Conservation (phyloP, 2,113 vertebrate genomes). For the Nestor notabilis region DNA sequence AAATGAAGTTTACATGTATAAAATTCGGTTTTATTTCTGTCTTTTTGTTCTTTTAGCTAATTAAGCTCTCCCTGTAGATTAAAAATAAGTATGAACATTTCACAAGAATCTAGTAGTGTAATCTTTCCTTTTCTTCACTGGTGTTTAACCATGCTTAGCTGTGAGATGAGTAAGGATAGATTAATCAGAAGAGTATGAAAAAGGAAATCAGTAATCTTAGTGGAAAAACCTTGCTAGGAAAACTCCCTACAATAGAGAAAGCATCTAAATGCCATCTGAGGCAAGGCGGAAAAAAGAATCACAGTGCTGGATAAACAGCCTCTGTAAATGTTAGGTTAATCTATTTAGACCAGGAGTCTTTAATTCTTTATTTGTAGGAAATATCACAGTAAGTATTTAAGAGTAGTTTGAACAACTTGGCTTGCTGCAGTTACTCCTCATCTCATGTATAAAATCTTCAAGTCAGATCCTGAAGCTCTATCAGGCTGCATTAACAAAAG, state of each 20-base stretch:
- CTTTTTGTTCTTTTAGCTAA: neutral
- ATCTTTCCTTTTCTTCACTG: neutral
- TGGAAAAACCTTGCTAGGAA: neutral
- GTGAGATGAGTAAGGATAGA: neutral
- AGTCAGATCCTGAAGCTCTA: neutral
- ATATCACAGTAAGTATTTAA: neutral
- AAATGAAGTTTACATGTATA: neutral
- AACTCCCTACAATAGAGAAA: neutral
- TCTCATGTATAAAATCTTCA: fast-evolving
- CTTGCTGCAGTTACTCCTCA: neutral
- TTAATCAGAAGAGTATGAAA: neutral
- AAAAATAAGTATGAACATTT: neutral
- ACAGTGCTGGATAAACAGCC: neutral
- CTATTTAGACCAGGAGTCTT: neutral
- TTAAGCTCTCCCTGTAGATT: neutral
- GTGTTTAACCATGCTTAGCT: neutral
- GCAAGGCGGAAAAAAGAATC: neutral
- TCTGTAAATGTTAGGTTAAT: neutral
- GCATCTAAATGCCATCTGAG: neutral
- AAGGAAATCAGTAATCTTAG: neutral
- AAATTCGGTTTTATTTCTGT: neutral
- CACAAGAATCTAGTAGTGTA: neutral
- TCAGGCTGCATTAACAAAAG: neutral
- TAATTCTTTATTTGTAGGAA: neutral
- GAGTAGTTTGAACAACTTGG: neutral